phyloP scores from a whole-genome alignment of 2,888 invertebrate genomes.

The Synergus laeviventris region DNA sequence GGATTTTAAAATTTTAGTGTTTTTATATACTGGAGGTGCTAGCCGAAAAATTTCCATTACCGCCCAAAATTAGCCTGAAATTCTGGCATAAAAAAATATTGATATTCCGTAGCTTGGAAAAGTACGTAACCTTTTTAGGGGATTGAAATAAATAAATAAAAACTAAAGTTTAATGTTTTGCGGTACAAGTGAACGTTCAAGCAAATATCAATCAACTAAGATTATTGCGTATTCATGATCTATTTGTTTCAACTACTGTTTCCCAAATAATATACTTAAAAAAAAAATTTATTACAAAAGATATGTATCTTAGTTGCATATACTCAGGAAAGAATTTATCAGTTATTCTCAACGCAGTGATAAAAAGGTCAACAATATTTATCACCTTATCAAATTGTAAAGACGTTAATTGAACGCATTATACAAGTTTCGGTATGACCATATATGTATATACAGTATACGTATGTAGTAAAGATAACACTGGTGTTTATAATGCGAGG shows the following conservation, averaged over 20 bases:
- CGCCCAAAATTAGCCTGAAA: too few species aligned
- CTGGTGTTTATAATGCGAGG: too few species aligned
- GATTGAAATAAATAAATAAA: too few species aligned
- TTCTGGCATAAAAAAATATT: not conserved
- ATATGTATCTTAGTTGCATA: not conserved
- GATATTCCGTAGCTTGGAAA: too few species aligned
- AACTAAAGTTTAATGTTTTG: too few species aligned
- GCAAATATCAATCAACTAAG: slow-evolving; percentile 10
- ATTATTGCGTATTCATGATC: not conserved
- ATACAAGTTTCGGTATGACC: too few species aligned
- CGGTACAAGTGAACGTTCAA: slow-evolving; percentile 47
- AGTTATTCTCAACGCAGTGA: not conserved
- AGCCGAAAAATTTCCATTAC: too few species aligned
- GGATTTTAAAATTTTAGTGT: too few species aligned
- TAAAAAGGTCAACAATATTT: not conserved
- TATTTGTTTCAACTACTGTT: not conserved
- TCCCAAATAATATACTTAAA: not conserved
- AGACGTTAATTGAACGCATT: not conserved
- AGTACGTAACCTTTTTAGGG: too few species aligned
- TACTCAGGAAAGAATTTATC: not conserved
- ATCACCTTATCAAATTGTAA: not conserved
- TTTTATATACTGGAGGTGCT: too few species aligned
- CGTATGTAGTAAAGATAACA: too few species aligned
- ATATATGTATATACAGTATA: too few species aligned
- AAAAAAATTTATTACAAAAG: not conserved